Base-by-base conservation (phyloP, 2,888 invertebrate genomes). In the Dorcus parallelipipedus region DNA sequence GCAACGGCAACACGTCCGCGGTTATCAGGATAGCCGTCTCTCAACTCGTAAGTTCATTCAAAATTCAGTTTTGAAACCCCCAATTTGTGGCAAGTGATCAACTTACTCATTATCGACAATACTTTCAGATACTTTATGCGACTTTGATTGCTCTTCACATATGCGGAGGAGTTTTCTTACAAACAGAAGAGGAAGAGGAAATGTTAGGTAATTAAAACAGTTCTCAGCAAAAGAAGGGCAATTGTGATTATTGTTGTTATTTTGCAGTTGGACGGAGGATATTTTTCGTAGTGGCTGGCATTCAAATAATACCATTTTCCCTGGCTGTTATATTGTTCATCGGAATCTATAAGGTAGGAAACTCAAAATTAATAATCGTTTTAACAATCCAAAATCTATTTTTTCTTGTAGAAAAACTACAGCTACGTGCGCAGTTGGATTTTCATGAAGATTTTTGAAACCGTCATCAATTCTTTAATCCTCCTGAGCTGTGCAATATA, bases 11-110 rank as follows among this genome's bases (percentile, higher is more conserved):
- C n/a, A 33, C 17, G 9, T 17, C 50, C 7, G 48, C 56, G 7
- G 39, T 56, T 2, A 38, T 26, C n/a, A 9, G 33, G 26, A 56
- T 60, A 43, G 56, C 61, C 5, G 51, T 64, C 38, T 26, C 49
- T 9, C 64, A 61, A 59, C 59, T 65, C 49, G 64, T 63, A 62
- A 65, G 61, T 64, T 54, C 40, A 41, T 33, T 7, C 5, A 33
- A 33, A 33, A 33, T 33, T 33, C 26, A 33, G 26, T 33, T 33
- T 33, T 33, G 26, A 33, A 33, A 33, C 3, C 3, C 26, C 1
- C 26, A 33, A 6, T 33, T 26, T 26, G 5, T 26, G 5, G 26
- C 7, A 33, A 33, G 26, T 33, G 26, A 6, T 33, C 7, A 33
- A 33, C 26, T 33, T 33, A 33, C 26, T 33, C 6, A 33, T 1